A percentile compares a stretch with the other conserved stretches of the same genome.
Evolutionary conservation across 2,888 invertebrate genomes (phyloP).

Genomic region (Julus scanicus): DNA sequence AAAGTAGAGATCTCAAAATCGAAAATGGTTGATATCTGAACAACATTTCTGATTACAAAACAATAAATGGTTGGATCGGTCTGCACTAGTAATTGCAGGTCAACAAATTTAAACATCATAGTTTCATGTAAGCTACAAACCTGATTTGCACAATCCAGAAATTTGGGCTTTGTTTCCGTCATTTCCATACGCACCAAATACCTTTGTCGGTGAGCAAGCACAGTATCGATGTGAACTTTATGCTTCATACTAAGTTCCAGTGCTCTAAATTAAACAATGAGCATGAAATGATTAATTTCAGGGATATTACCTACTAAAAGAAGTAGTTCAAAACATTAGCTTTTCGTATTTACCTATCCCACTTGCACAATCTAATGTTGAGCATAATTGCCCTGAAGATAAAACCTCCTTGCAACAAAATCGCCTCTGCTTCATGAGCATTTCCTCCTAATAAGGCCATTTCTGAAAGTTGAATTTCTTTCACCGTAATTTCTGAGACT

Average conservation of each 20-base stretch:
- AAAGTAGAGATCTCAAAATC: no score
- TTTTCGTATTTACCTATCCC: constrained; percentile 73
- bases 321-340: not conserved
- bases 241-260: constrained; percentile 79
- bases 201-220: constrained; percentile 75
- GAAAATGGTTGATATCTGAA: no score
- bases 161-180: constrained; percentile 72
- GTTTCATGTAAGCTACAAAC: no score
- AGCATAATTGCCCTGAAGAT: constrained; percentile 78
- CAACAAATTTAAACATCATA: no score
- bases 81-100: no score
- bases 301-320: not conserved
- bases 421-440: constrained; percentile 76
- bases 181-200: constrained; percentile 73
- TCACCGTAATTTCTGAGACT: constrained; percentile 70
- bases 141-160: constrained; percentile 67
- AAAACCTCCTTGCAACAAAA: constrained; percentile 76
- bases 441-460: constrained; percentile 77
- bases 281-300: not conserved
- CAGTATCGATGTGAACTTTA: constrained; percentile 78
- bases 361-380: constrained; percentile 78
- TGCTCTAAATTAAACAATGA: constrained; percentile 69
- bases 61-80: no score
- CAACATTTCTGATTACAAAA: no score
- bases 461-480: constrained; percentile 72